Base-by-base conservation (phyloP, 2,888 invertebrate genomes). In the Nemurella pictetii region DNA sequence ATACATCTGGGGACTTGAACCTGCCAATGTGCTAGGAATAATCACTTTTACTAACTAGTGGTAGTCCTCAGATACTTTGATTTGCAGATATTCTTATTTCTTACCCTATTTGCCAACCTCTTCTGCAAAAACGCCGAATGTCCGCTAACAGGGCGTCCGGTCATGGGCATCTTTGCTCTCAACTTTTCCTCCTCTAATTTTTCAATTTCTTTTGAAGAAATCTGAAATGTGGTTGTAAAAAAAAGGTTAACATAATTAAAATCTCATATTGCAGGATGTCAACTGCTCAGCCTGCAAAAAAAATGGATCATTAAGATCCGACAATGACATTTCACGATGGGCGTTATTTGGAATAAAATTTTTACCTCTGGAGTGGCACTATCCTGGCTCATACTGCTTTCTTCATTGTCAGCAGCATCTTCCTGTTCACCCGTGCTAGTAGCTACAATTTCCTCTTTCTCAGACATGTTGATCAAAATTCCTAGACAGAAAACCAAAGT, bases 61-160 rank as follows among this genome's bases (percentile, higher is more conserved):
- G n/a, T n/a, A n/a, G n/a, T n/a, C n/a, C n/a, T n/a, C n/a, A n/a
- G n/a, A n/a, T n/a, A n/a, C n/a, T n/a, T n/a, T n/a, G n/a, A n/a
- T n/a, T n/a, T n/a, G n/a, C n/a, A n/a, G n/a, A n/a, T n/a, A n/a
- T n/a, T n/a, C n/a, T n/a, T n/a, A 80, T 75, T 32, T 82, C 94
- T 93, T 92, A 97, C 97, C 90, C 98, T 98, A 92, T 98, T 98
- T 75, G 97, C 96, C 88, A 99, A 92, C 89, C 98, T 94, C 89
- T 98, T 99, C 90, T 98, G 98, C 87, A 99, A 91, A 89, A 99
- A 97, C 29, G 97, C 96, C 1, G 98, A 97, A 90, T 97, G 97
- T 4, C 97, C 97, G 80, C 94, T 94, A 83, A 91, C 90, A 27
- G 93, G 92, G 80, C 94, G 89, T 88, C 93, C 92, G 75, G 94